These are phyloP conservation scores for Beris morrisii DNA, from an alignment of 2,888 invertebrate genomes.

Conservation along the genomic window DNA sequence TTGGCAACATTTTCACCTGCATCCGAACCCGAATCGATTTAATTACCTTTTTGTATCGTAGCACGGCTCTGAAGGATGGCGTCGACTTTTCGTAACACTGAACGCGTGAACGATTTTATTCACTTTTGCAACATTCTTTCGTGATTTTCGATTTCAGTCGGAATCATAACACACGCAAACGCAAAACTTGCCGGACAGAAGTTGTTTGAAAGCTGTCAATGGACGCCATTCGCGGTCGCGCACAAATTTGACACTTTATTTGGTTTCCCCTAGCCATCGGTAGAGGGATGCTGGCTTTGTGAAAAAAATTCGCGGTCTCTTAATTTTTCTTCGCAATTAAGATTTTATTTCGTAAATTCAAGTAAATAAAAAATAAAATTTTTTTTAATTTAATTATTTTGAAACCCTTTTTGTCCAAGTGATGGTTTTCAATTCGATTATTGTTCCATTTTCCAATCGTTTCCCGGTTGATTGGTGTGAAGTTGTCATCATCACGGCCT, in stretches of 20 bases:
- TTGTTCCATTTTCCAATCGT: no score
- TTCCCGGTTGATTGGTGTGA: no score
- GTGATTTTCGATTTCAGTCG: neutral
- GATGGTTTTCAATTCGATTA: no score
- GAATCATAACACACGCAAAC: conserved; percentile 21
- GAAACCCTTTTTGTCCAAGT: no score
- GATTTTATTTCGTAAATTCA: no score
- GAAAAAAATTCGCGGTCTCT: no score
- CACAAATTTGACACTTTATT: conserved; percentile 4
- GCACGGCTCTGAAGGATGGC: no score
- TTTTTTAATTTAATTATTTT: no score
- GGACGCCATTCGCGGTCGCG: conserved; percentile 15
- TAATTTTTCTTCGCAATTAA: no score
- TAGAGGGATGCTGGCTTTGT: neutral
- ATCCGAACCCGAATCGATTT: neutral
- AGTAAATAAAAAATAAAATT: no score
- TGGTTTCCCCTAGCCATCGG: neutral
- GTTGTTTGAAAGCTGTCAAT: conserved; percentile 27
- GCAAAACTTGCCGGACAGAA: conserved; percentile 18
- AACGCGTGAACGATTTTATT: neutral
- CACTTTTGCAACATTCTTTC: neutral
- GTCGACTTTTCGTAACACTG: neutral
- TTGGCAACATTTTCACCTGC: conserved; percentile 23
- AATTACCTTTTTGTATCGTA: neutral
- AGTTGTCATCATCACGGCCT: no score